Conservation (phyloP, 2,797 vertebrate species). For the Parauchenoglanis punctatus region DNA sequence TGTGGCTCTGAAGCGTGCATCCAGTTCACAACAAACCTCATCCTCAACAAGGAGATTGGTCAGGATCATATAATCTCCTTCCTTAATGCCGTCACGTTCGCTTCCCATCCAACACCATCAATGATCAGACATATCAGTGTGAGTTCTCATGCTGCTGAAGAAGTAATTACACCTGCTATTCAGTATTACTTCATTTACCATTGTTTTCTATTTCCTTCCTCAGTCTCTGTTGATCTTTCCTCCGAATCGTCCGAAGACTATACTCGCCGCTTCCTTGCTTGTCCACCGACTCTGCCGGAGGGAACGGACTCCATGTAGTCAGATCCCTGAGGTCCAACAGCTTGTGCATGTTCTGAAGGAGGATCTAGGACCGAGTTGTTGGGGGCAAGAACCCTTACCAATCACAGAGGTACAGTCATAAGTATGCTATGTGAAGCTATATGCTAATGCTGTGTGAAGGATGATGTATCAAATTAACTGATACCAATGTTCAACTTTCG, state of each 20-base stretch:
- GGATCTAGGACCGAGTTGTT: slow-evolving; percentile 69
- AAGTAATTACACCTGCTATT: neutral
- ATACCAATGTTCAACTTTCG: neutral
- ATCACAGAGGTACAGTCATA: slow-evolving; percentile 43
- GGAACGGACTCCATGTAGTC: slow-evolving; percentile 66
- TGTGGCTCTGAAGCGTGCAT: slow-evolving; percentile 84
- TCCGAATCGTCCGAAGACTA: slow-evolving; percentile 65
- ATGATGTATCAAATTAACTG: neutral
- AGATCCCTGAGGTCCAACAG: slow-evolving; percentile 71
- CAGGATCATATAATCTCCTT: slow-evolving; percentile 72
- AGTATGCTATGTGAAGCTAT: neutral
- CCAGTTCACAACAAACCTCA: slow-evolving; percentile 76
- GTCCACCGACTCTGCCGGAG: slow-evolving; percentile 77
- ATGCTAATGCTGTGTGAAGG: neutral
- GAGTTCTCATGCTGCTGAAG: slow-evolving; percentile 55
- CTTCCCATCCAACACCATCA: slow-evolving; percentile 74
- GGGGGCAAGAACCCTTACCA: slow-evolving; percentile 48
- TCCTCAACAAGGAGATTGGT: slow-evolving; percentile 75
- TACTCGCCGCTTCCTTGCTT: slow-evolving; percentile 79
- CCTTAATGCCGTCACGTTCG: slow-evolving; percentile 79
- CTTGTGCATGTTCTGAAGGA: slow-evolving; percentile 73
- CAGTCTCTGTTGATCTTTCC: slow-evolving; percentile 77
- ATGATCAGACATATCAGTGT: slow-evolving; percentile 80
- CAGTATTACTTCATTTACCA: neutral
- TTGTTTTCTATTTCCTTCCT: neutral